Percentiles rank a stretch among this genome's conserved stretches.
Conservation (phyloP, 2,888 invertebrate genomes). For the Diarsia dahlii region DNA sequence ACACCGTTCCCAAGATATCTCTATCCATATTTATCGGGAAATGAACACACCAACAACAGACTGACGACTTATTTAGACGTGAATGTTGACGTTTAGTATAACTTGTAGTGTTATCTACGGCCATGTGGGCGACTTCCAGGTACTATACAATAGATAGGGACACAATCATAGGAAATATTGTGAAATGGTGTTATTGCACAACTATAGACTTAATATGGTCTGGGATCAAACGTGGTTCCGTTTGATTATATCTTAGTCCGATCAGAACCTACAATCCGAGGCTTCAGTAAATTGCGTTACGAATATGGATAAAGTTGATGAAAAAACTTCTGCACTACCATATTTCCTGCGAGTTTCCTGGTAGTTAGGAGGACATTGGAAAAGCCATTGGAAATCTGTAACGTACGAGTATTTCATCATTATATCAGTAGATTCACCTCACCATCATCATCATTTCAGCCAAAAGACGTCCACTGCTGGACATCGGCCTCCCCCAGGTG, state of each 20-base stretch:
- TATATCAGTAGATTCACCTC: too few species aligned
- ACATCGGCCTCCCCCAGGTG: too few species aligned
- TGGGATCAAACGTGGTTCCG: too few species aligned
- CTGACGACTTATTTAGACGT: constrained; percentile 37
- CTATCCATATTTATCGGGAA: constrained; percentile 30
- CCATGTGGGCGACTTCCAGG: constrained; percentile 20
- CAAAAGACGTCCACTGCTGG: too few species aligned
- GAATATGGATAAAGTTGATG: background rate
- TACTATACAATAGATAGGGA: background rate
- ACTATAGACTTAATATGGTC: background rate
- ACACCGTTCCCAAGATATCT: constrained; percentile 38
- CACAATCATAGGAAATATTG: constrained; percentile 17
- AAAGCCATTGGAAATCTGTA: too few species aligned
- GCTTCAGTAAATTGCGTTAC: background rate
- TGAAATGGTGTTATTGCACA: background rate
- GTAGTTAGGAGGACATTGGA: too few species aligned
- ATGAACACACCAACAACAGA: constrained; percentile 25
- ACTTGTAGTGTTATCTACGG: constrained; percentile 6
- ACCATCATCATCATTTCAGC: too few species aligned
- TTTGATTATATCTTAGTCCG: background rate
- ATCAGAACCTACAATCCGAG: background rate
- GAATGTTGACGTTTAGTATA: constrained; percentile 25
- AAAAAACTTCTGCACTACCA: too few species aligned
- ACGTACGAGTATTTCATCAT: too few species aligned
- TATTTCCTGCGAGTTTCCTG: too few species aligned